phyloP scores from a whole-genome alignment of 2,113 vertebrate genomes.

The Cyanoramphus novaezelandiae region DNA sequence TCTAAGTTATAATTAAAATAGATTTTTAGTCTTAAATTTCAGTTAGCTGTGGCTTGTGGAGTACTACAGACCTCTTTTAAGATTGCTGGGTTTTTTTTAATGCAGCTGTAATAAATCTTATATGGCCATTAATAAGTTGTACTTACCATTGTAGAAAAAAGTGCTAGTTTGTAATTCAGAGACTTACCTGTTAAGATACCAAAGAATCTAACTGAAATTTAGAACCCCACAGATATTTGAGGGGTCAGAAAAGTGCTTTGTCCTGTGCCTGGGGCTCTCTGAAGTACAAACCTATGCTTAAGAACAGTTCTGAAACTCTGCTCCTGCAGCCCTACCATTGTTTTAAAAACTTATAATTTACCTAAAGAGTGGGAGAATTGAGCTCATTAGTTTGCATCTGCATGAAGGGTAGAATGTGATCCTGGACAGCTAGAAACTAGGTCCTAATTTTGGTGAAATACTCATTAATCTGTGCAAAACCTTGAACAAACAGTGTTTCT shows the following conservation, averaged over 20 bases:
- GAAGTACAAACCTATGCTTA: background rate
- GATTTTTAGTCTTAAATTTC: background rate
- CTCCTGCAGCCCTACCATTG: rapidly evolving
- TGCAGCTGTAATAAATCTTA: background rate
- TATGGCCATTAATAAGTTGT: background rate
- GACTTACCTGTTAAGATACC: background rate
- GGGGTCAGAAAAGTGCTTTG: background rate
- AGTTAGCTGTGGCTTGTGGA: background rate
- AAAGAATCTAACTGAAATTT: background rate
- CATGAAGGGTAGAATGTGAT: background rate
- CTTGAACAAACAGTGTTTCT: background rate
- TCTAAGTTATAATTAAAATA: background rate
- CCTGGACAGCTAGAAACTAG: background rate
- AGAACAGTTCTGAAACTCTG: background rate
- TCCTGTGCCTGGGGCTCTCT: background rate
- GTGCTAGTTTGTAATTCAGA: background rate
- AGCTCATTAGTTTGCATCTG: background rate
- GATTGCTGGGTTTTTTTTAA: background rate
- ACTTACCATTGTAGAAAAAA: background rate
- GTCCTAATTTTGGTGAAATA: background rate
- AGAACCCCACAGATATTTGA: background rate
- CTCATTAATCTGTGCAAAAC: conserved; percentile 10
- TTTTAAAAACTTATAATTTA: background rate
- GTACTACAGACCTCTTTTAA: background rate
- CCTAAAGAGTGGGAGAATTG: background rate